Percentiles rank a stretch among this genome's conserved stretches.
These are phyloP conservation scores for Pectinophora gossypiella DNA, from an alignment of 1,140 invertebrate species.

Conservation along the genomic window DNA sequence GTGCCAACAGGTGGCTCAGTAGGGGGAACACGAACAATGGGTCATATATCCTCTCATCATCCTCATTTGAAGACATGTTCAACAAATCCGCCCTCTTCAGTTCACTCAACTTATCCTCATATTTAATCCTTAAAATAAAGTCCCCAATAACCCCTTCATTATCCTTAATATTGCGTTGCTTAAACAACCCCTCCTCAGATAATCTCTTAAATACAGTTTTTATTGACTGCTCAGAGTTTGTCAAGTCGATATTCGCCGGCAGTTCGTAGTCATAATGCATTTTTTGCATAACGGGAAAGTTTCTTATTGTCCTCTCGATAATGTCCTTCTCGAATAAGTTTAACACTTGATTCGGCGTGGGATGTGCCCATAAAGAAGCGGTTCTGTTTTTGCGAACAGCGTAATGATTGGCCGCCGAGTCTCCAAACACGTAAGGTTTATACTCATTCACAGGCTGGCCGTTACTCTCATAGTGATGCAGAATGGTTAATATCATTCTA, in stretches of 20 bases:
- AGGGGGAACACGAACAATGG: conserved; percentile 84
- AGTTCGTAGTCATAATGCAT: conserved; percentile 51
- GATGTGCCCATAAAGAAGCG: conserved; percentile 79
- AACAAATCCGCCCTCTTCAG: conserved; percentile 30
- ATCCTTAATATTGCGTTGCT: conserved; percentile 25
- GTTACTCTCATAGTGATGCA: conserved; percentile 79
- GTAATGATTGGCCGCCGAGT: conserved; percentile 84
- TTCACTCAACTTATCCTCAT: conserved; percentile 19
- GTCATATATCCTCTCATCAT: conserved; percentile 78
- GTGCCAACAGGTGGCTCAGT: conserved; percentile 78
- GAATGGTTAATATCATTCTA: conserved; percentile 77
- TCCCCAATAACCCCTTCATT: conserved; percentile 31
- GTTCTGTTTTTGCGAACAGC: conserved; percentile 79
- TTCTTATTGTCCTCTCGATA: conserved; percentile 80
- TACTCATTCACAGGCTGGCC: conserved; percentile 79
- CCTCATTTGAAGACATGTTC: conserved; percentile 27
- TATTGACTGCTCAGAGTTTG: conserved; percentile 22
- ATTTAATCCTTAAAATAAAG: conserved; percentile 34
- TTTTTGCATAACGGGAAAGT: conserved; percentile 78
- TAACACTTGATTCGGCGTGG: conserved; percentile 82
- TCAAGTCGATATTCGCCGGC: conserved; percentile 21
- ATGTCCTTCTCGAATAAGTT: conserved; percentile 80
- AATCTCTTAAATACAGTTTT: conserved; percentile 27
- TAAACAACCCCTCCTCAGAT: conserved; percentile 22
- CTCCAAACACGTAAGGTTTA: conserved; percentile 88